These are phyloP conservation scores for Pseudomugil tenellus DNA, from an alignment of 2,797 vertebrate species.

Conservation along the genomic window DNA sequence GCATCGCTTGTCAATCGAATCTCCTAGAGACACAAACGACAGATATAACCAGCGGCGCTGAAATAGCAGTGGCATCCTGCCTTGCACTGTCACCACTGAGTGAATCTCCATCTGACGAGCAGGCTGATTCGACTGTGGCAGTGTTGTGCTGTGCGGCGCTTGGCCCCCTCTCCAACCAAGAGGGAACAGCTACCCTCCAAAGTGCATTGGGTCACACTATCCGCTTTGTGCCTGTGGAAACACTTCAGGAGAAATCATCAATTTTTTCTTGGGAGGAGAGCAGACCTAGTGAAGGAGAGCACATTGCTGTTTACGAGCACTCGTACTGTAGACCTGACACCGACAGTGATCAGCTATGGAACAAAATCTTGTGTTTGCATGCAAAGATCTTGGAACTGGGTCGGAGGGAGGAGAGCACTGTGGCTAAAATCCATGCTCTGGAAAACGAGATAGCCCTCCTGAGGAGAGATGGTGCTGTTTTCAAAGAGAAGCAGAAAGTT, in stretches of 20 bases:
- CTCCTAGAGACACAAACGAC: slow-evolving; percentile 21
- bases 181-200: slow-evolving; percentile 28
- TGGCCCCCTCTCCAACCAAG: background rate
- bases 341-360: slow-evolving; percentile 86
- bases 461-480: slow-evolving; percentile 82
- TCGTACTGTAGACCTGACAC: slow-evolving; percentile 86
- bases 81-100: background rate
- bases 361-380: slow-evolving; percentile 86
- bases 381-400: slow-evolving; percentile 87
- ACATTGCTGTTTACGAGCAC: slow-evolving; percentile 79
- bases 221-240: slow-evolving; percentile 49
- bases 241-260: background rate
- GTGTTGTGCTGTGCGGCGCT: slow-evolving; percentile 48
- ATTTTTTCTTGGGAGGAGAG: slow-evolving; percentile 41
- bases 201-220: slow-evolving; percentile 45
- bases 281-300: slow-evolving; percentile 44
- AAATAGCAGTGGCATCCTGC: background rate
- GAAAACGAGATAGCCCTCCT: slow-evolving; percentile 83
- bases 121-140: slow-evolving; percentile 28
- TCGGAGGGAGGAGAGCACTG: slow-evolving; percentile 83
- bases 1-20: slow-evolving; percentile 1
- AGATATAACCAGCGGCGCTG: slow-evolving; percentile 15
- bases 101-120: slow-evolving; percentile 18
- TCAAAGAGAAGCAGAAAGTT: slow-evolving; percentile 86
- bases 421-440: slow-evolving; percentile 83